Percentiles rank a stretch among this genome's conserved stretches.
These are phyloP conservation scores for Lycodopsis pacificus DNA, from an alignment of 2,797 vertebrate species.

Conservation along the genomic window DNA sequence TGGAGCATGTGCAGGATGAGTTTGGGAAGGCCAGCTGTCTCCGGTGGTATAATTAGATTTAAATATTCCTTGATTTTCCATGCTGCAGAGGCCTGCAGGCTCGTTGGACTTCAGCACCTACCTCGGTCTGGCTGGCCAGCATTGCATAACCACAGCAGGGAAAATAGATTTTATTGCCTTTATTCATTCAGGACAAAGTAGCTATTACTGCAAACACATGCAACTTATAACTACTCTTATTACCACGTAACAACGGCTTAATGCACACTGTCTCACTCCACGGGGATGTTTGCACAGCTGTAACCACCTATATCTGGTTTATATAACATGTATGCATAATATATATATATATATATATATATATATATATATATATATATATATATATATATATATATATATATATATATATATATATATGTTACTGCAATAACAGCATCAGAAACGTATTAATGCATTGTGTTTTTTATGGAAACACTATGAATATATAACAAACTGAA, in stretches of 20 bases:
- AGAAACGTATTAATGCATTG: background rate
- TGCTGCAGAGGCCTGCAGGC: background rate
- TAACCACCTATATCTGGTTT: background rate
- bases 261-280: background rate
- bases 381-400: background rate
- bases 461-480: background rate
- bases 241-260: background rate
- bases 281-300: conserved; percentile 52
- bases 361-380: too few species aligned
- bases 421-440: background rate
- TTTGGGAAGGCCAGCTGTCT: too few species aligned
- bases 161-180: conserved; percentile 42
- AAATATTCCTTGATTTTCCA: conserved; percentile 19
- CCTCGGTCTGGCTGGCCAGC: conserved; percentile 19
- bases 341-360: too few species aligned
- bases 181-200: conserved; percentile 31
- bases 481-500: background rate
- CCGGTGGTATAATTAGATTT: too few species aligned
- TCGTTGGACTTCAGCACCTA: conserved; percentile 42
- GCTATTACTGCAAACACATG: conserved; percentile 28
- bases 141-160: conserved; percentile 45
- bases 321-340: background rate
- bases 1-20: conserved; percentile 4
- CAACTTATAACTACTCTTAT: background rate
- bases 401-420: background rate